A percentile compares a stretch with the other conserved stretches of the same genome.
Evolutionary conservation across 2,113 vertebrate genomes (phyloP).

Genomic region (Greenwoodochromis staneri): DNA sequence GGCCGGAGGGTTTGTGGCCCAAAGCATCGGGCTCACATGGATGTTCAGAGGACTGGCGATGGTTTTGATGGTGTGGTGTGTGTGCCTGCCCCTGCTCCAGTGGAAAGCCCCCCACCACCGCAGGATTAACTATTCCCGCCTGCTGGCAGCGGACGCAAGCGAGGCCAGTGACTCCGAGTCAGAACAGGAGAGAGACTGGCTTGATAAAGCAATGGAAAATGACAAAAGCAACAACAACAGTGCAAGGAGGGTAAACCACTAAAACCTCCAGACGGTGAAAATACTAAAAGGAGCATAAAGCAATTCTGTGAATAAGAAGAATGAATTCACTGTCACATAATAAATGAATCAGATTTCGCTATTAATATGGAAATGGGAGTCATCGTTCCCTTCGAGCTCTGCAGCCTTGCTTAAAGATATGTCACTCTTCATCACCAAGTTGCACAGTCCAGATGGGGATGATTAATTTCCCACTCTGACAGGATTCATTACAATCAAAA

Average conservation of each 20-base stretch:
- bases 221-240: conserved; percentile 54
- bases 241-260: background rate
- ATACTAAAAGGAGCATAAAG: background rate
- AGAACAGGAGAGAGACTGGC: conserved; percentile 82
- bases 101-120: conserved; percentile 74
- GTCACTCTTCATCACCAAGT: background rate
- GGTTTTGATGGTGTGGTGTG: conserved; percentile 71
- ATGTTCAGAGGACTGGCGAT: conserved; percentile 67
- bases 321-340: background rate
- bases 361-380: background rate
- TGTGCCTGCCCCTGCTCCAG: conserved; percentile 68
- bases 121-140: conserved; percentile 82
- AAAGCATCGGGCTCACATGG: conserved; percentile 56
- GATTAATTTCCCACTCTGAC: background rate
- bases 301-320: background rate
- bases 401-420: background rate
- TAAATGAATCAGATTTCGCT: background rate
- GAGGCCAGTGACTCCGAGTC: conserved; percentile 82
- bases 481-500: background rate
- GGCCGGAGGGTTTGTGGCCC: conserved; percentile 68
- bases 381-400: background rate
- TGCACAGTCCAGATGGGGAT: background rate
- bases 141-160: conserved; percentile 75
- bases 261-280: background rate
- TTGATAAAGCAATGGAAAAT: conserved; percentile 80